Conservation (phyloP, 2,888 invertebrate genomes). For the Rutpela maculata region DNA sequence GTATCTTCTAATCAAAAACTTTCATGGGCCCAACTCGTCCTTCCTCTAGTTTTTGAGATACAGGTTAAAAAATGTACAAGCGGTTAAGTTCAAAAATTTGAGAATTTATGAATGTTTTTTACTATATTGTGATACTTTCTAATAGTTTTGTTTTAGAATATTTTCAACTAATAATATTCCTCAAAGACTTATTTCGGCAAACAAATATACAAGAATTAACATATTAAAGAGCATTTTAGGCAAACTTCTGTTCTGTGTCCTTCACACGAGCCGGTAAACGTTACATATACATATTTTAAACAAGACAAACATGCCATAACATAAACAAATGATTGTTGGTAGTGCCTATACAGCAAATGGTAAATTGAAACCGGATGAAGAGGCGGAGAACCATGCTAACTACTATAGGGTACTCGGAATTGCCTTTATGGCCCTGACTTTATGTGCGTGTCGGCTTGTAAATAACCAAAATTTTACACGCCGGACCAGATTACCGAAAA, state of each 20-base stretch:
- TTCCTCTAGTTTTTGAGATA: no score
- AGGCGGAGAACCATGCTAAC: constrained; percentile 32
- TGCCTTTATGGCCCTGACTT: constrained; percentile 27
- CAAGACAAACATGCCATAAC: constrained; percentile 15
- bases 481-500: constrained; percentile 18
- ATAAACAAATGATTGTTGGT: constrained; percentile 31
- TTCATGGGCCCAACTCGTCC: no score
- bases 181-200: no score
- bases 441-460: constrained; percentile 23
- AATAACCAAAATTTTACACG: constrained; percentile 17
- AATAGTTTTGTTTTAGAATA: no score
- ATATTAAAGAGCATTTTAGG: not conserved
- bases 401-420: constrained; percentile 25
- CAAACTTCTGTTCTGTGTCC: not conserved
- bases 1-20: no score
- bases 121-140: no score
- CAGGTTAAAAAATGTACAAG: no score
- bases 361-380: constrained; percentile 39
- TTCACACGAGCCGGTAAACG: not conserved
- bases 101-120: no score
- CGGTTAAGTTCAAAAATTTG: no score
- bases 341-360: constrained; percentile 23
- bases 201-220: no score
- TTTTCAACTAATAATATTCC: no score
- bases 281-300: constrained; percentile 9